Evolutionary conservation across 2,797 vertebrate species (phyloP).

Genomic region (Clarias platycephalus): DNA sequence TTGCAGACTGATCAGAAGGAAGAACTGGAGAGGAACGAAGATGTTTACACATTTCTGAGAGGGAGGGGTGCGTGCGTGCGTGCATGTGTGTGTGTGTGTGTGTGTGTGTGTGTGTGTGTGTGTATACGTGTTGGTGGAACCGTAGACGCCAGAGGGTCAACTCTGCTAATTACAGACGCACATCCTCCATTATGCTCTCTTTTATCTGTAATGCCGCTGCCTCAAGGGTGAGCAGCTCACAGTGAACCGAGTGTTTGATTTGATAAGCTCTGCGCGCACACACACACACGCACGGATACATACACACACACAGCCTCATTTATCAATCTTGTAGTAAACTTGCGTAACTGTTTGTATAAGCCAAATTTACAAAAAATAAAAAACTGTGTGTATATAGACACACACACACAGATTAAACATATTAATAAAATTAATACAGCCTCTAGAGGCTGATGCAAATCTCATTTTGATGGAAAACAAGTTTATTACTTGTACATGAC

Average conservation of each 20-base stretch:
- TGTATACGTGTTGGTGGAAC: not conserved
- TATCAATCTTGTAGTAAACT: too few species aligned
- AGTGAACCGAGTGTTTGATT: not conserved
- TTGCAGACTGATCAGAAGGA: not conserved
- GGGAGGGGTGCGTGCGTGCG: not conserved
- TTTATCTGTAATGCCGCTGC: not conserved
- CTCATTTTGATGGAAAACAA: too few species aligned
- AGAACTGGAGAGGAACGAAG: not conserved
- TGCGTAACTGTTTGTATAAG: too few species aligned
- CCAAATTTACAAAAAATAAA: too few species aligned
- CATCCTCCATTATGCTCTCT: conserved; percentile 3
- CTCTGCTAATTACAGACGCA: not conserved
- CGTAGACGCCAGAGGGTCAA: not conserved
- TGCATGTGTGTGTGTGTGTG: not conserved
- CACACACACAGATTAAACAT: too few species aligned
- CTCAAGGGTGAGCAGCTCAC: not conserved
- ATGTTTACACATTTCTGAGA: not conserved
- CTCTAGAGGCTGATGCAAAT: too few species aligned
- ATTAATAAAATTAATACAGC: too few species aligned
- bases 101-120: not conserved
- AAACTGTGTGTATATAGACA: too few species aligned
- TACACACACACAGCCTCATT: not conserved
- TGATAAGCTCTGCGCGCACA: not conserved
- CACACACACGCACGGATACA: not conserved
- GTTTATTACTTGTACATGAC: too few species aligned